Percentiles rank a stretch among this genome's conserved stretches.
Evolutionary conservation across 2,888 invertebrate genomes (phyloP).

Genomic region (Eristalis pertinax): DNA sequence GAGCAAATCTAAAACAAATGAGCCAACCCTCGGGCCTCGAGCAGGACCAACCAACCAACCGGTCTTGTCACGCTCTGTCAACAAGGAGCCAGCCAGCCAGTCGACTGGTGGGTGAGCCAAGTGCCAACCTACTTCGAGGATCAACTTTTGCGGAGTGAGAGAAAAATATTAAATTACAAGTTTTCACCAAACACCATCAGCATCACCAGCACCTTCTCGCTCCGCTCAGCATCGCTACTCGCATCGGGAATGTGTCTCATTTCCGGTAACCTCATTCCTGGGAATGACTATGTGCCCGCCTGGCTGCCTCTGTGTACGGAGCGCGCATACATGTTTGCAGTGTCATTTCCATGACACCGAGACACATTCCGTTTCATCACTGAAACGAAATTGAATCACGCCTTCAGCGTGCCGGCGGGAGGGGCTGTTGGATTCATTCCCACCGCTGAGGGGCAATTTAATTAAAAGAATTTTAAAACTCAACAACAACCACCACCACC

Average conservation of each 20-base stretch:
- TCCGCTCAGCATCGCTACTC: too few relatives aligned
- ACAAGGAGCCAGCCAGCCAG: neutral
- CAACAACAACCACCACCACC: neutral
- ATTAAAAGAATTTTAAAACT: neutral
- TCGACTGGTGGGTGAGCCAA: too few relatives aligned
- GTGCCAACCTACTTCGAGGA: neutral
- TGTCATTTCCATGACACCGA: neutral
- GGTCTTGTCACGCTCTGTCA: neutral
- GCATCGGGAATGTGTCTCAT: neutral
- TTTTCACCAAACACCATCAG: neutral
- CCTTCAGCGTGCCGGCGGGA: neutral
- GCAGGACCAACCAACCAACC: neutral
- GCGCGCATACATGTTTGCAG: neutral
- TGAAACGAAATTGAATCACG: neutral
- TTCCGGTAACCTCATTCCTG: neutral
- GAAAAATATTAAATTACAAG: neutral
- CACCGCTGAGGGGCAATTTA: neutral
- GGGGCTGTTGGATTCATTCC: neutral
- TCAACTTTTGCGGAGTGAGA: neutral
- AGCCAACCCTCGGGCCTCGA: neutral
- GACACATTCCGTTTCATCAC: neutral
- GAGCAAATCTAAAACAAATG: slow-evolving; percentile 14
- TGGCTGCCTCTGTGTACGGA: too few relatives aligned
- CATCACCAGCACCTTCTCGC: neutral
- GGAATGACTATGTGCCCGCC: neutral